Conservation (phyloP, 2,797 vertebrate species). For the Hydrocynus forskahlii region DNA sequence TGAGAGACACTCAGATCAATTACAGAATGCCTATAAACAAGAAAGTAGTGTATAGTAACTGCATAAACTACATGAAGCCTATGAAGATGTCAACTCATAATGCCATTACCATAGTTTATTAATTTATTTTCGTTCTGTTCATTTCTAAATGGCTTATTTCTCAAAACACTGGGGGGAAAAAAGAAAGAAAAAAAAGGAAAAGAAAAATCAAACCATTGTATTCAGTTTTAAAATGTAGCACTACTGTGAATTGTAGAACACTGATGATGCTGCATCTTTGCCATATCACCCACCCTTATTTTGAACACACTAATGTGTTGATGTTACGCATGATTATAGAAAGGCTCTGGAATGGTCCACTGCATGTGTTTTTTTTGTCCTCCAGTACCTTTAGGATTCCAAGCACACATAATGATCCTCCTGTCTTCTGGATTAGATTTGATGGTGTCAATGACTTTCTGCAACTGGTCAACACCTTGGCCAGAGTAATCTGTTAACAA, state of each 20-base stretch:
- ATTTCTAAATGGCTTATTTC: no score
- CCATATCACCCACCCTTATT: not conserved
- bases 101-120: no score
- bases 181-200: no score
- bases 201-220: no score
- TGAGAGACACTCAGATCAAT: no score
- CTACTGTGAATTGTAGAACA: not conserved
- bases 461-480: constrained; percentile 94
- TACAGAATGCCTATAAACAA: no score
- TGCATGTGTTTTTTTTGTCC: not conserved
- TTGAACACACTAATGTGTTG: not conserved
- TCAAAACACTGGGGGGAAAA: no score
- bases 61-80: no score
- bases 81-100: no score
- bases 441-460: constrained; percentile 93
- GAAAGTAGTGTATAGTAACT: no score
- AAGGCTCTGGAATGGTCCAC: not conserved
- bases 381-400: constrained; percentile 94
- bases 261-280: not conserved
- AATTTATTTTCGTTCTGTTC: no score
- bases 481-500: constrained; percentile 86
- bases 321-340: not conserved
- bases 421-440: constrained; percentile 91
- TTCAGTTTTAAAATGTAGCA: not conserved
- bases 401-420: constrained; percentile 95